These are phyloP conservation scores for Laupala kohalensis DNA, from an alignment of 1,140 invertebrate species.

Conservation along the genomic window DNA sequence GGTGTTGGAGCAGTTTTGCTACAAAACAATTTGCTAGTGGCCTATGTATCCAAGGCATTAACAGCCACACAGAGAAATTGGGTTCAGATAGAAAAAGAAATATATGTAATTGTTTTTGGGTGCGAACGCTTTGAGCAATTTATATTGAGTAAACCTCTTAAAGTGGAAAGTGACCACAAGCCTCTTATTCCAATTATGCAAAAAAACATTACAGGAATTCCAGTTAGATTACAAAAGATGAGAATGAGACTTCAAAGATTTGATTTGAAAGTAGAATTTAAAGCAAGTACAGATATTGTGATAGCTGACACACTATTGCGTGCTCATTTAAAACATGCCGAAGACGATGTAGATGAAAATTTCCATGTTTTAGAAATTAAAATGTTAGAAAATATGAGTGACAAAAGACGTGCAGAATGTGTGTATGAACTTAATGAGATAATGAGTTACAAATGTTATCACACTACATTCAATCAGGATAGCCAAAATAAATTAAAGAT, in stretches of 20 bases:
- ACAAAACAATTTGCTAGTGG: slow-evolving; percentile 27
- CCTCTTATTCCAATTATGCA: slow-evolving; percentile 18
- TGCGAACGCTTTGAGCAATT: slow-evolving; percentile 26
- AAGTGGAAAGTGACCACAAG: slow-evolving; percentile 23
- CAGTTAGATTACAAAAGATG: slow-evolving; percentile 20
- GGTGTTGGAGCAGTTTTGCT: slow-evolving; percentile 29
- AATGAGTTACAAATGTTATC: slow-evolving; percentile 18
- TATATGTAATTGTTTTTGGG: slow-evolving; percentile 24
- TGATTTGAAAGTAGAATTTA: slow-evolving; percentile 19
- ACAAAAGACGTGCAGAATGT: slow-evolving; percentile 17
- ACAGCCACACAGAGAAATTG: slow-evolving; percentile 26
- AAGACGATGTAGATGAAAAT: background rate
- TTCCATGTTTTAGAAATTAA: slow-evolving; percentile 2
- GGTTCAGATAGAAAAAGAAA: slow-evolving; percentile 32
- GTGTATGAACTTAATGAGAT: slow-evolving; percentile 22
- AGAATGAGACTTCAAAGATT: slow-evolving; percentile 19
- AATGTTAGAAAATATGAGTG: background rate
- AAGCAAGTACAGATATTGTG: slow-evolving; percentile 17
- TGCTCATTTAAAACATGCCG: background rate
- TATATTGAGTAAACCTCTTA: slow-evolving; percentile 23
- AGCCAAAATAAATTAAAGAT: slow-evolving; percentile 25
- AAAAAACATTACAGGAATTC: slow-evolving; percentile 18
- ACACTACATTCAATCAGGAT: slow-evolving; percentile 23
- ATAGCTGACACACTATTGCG: slow-evolving; percentile 6
- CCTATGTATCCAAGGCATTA: slow-evolving; percentile 26